Conservation (phyloP, 2,797 vertebrate genomes). For the Caiman crocodilus region DNA sequence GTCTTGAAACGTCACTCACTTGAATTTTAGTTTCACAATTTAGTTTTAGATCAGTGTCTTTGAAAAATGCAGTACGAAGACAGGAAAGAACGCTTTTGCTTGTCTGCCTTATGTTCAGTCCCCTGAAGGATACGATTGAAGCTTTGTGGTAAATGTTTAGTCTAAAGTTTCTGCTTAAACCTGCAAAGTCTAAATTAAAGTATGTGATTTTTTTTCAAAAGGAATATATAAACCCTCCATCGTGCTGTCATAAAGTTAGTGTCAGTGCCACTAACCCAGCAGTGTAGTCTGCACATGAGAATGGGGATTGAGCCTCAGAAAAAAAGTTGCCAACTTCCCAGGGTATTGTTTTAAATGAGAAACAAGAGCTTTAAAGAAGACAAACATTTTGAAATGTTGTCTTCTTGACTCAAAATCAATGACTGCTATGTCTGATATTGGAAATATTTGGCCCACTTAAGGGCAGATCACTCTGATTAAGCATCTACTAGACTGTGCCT, state of each 20-base stretch:
- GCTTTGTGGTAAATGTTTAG: conserved; percentile 20
- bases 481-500: neutral
- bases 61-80: neutral
- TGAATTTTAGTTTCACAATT: neutral
- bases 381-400: neutral
- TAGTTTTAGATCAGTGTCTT: neutral
- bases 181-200: fast-evolving
- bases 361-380: neutral
- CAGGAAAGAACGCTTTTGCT: neutral
- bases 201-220: neutral
- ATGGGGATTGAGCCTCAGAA: neutral
- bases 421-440: neutral
- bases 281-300: conserved; percentile 22
- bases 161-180: neutral
- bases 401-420: neutral
- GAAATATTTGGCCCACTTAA: neutral
- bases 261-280: neutral
- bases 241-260: conserved; percentile 8
- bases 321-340: neutral
- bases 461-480: neutral
- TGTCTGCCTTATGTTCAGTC: neutral
- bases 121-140: conserved; percentile 16
- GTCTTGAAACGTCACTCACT: neutral
- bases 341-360: neutral
- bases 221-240: neutral